Evolutionary conservation across 2,888 invertebrate genomes (phyloP), one percentile per base, ranked within the genome.

Genomic region (Ligdia adustata): DNA sequence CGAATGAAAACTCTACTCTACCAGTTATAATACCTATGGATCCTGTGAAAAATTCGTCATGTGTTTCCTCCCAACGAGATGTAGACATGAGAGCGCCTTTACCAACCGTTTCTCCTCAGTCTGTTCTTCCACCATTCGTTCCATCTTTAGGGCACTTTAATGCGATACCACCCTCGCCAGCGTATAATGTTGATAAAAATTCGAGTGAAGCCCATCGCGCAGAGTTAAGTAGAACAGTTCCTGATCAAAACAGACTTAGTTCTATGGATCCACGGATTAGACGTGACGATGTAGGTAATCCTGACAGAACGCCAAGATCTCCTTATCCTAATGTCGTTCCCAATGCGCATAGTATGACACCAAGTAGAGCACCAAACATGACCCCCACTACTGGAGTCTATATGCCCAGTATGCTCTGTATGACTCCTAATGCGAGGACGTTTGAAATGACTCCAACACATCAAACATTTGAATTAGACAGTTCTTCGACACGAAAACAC

Each of bases 21-120:
- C 88, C 89, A n/a, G 69, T 88, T 9, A 81, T 89, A 46, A 89
- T 87, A 64, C 88, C 89, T 1, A 69, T 51, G 14, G 87, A 89
- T 52, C 85, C 85, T n/a, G 62, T 85, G 1, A 76, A 82, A 57
- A 44, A 64, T 3, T 20, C 56, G 9, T 44, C 60, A n/a, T n/a
- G n/a, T 11, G 60, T 58, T 3, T 57, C 45, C 46, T 57, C 72
- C 9, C 76, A 69, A 56, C 16, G 50, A 16, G 89, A 90, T 59
- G 52, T 85, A 26, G 89, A 90, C 57, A 87, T 90, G 85, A 79
- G 89, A 64, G 49, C 74, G 28, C 53, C 66, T n/a, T 6, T 35
- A 6, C 41, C 29, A n/a, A n/a, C 22, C 6, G 18, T 18, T 6
- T 7, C n/a, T n/a, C 22, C 4, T 3, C 22, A 6, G 22, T n/a